phyloP scores from a whole-genome alignment of 2,797 vertebrate species.

The Ispidina lecontei region DNA sequence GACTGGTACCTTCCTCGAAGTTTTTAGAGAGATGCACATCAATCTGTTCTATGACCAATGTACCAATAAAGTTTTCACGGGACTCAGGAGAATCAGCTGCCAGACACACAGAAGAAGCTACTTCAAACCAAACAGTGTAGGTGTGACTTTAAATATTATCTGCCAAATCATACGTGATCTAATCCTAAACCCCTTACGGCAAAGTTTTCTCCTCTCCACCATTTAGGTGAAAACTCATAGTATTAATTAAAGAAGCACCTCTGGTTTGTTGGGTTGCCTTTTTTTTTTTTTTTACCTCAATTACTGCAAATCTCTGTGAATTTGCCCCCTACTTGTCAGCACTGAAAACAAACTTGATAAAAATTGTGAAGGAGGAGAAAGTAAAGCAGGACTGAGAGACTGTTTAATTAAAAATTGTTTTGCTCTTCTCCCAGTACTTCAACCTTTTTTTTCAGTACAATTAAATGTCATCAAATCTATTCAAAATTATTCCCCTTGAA shows the following conservation, averaged over 20 bases:
- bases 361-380: neutral
- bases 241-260: neutral
- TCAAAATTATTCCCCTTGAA: neutral
- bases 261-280: neutral
- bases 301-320: neutral
- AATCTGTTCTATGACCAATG: neutral
- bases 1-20: neutral
- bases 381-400: neutral
- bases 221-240: neutral
- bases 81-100: neutral
- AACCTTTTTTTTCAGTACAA: neutral
- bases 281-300: neutral
- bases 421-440: neutral
- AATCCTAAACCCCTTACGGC: neutral
- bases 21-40: rapidly evolving
- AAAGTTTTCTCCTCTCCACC: neutral
- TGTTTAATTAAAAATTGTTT: neutral
- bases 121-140: neutral
- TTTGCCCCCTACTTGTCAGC: neutral
- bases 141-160: neutral
- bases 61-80: neutral
- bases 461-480: neutral
- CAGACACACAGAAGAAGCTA: neutral
- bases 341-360: neutral
- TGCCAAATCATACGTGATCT: neutral